phyloP scores from a whole-genome alignment of 2,797 vertebrate species.

The Gymnodraco acuticeps region DNA sequence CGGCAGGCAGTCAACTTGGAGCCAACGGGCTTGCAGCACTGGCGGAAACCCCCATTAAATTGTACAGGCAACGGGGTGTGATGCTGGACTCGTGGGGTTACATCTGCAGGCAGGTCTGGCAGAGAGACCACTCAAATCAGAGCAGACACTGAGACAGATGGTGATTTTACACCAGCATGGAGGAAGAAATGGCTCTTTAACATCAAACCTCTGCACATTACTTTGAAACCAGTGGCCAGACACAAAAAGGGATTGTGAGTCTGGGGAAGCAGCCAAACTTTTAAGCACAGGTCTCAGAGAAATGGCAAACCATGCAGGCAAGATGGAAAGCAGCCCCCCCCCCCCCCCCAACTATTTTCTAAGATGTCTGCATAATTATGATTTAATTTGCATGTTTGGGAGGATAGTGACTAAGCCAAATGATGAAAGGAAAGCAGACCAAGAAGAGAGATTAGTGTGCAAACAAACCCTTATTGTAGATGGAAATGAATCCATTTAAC shows the following conservation, averaged over 20 bases:
- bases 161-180: slow-evolving; percentile 65
- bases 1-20: too few relatives aligned
- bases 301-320: slow-evolving; percentile 32
- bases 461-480: slow-evolving; percentile 2
- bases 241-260: slow-evolving; percentile 58
- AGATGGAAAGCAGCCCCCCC: slow-evolving; percentile 20
- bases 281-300: slow-evolving; percentile 39
- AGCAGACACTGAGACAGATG: slow-evolving; percentile 71
- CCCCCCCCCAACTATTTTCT: slow-evolving; percentile 12
- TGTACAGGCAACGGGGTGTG: slow-evolving; percentile 8
- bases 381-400: slow-evolving; percentile 44
- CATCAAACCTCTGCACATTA: slow-evolving; percentile 73
- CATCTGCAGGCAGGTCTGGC: slow-evolving; percentile 33
- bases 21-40: too few relatives aligned
- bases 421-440: slow-evolving; percentile 13
- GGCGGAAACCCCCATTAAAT: not conserved
- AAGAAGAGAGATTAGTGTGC: not conserved
- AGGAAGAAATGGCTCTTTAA: slow-evolving; percentile 70
- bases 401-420: slow-evolving; percentile 32
- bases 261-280: slow-evolving; percentile 53
- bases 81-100: slow-evolving; percentile 17
- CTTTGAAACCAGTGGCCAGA: slow-evolving; percentile 72
- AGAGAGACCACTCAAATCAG: slow-evolving; percentile 53
- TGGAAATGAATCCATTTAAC: slow-evolving; percentile 11
- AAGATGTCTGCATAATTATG: slow-evolving; percentile 40